These are phyloP conservation scores for Buphagus erythrorhynchus DNA, from an alignment of 2,797 vertebrate species.

Conservation along the genomic window DNA sequence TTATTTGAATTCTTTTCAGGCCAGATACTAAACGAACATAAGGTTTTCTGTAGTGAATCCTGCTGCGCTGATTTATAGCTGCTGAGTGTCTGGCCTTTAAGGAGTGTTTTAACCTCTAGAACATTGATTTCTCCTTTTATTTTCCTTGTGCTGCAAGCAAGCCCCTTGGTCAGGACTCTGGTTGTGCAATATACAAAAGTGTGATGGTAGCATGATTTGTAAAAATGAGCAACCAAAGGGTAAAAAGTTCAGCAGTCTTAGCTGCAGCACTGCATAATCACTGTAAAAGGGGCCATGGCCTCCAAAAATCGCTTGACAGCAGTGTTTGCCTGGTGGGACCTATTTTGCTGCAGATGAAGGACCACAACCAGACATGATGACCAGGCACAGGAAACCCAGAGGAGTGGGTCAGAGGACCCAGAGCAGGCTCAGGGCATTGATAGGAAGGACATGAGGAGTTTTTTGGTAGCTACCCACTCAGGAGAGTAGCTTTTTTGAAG, in stretches of 20 bases:
- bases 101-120: constrained; percentile 6
- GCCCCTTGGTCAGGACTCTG: background rate
- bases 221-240: background rate
- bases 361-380: background rate
- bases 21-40: background rate
- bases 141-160: background rate
- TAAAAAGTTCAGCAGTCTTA: background rate
- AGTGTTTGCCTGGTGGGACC: fast-evolving
- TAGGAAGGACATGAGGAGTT: fast-evolving
- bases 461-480: fast-evolving
- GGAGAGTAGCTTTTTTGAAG: background rate
- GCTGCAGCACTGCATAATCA: background rate
- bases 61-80: background rate
- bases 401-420: background rate
- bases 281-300: background rate
- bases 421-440: fast-evolving
- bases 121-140: constrained; percentile 22
- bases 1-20: constrained; percentile 12
- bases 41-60: background rate
- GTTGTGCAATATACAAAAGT: background rate
- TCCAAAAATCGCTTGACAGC: background rate
- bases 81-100: constrained; percentile 12
- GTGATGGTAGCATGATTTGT: background rate
- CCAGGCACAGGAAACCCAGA: background rate
- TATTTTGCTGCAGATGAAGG: background rate